Evolutionary conservation across 2,888 invertebrate genomes (phyloP).

Genomic region (Stenodema calcarata): DNA sequence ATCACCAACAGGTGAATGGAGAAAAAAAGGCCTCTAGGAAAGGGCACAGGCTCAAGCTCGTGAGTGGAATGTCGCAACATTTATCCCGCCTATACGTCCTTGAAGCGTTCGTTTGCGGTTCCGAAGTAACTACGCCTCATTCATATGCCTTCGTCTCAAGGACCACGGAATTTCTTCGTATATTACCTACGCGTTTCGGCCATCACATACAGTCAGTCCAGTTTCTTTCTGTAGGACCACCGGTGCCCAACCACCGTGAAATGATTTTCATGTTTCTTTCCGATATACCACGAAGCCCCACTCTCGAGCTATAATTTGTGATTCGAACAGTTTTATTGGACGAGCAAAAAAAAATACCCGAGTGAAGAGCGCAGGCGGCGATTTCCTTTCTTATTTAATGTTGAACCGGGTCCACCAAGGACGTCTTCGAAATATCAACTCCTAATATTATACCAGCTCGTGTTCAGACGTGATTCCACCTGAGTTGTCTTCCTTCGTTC

Average conservation of each 20-base stretch:
- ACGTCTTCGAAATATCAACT: neutral
- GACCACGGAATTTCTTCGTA: neutral
- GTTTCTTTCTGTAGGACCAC: neutral
- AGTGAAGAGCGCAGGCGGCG: neutral
- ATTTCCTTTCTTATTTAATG: neutral
- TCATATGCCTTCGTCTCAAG: neutral
- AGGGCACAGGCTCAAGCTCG: neutral
- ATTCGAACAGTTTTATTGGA: neutral
- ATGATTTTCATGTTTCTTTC: neutral
- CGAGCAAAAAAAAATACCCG: neutral
- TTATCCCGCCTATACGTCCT: slow-evolving; percentile 2
- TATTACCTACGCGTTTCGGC: neutral
- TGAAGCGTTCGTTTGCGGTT: neutral
- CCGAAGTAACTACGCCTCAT: neutral
- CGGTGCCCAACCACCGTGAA: neutral
- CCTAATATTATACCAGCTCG: neutral
- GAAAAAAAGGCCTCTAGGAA: neutral
- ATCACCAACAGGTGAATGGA: neutral
- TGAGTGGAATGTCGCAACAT: neutral
- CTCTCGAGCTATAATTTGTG: neutral
- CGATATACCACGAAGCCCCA: neutral
- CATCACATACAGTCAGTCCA: neutral
- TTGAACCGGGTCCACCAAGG: neutral
- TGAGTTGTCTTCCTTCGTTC: neutral
- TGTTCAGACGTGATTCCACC: neutral